Percentiles rank a stretch among this genome's conserved stretches.
Evolutionary conservation across 2,113 vertebrate species (phyloP).

Genomic region (Mellivora capensis): DNA sequence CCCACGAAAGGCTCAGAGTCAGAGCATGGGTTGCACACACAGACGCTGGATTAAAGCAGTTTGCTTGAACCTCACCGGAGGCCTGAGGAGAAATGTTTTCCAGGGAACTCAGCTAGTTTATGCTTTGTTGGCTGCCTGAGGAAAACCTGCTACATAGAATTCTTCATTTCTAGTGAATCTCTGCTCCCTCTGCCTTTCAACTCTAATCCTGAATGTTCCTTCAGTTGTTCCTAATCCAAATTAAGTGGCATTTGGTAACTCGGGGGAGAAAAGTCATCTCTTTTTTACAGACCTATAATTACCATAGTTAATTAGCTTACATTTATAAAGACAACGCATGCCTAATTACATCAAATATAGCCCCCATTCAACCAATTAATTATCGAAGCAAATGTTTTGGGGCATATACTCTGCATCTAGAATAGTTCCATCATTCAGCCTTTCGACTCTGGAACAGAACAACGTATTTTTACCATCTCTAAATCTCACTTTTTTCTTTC

Average conservation of each 20-base stretch:
- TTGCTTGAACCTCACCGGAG: accelerated
- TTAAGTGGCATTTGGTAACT: slow-evolving; percentile 40
- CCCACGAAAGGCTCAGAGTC: background rate
- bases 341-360: slow-evolving; percentile 34
- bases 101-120: background rate
- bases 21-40: no score
- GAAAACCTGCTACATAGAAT: background rate
- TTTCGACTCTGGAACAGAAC: background rate
- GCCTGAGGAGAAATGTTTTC: background rate
- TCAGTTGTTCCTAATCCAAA: slow-evolving; percentile 10
- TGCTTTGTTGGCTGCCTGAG: background rate
- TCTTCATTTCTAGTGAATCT: background rate
- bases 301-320: slow-evolving; percentile 32
- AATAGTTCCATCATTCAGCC: background rate
- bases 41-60: background rate
- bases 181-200: background rate
- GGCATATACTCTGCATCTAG: background rate
- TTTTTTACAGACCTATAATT: background rate
- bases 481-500: background rate
- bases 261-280: slow-evolving; percentile 27
- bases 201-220: background rate
- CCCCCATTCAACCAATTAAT: background rate
- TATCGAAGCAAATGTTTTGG: background rate
- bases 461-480: background rate
- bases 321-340: slow-evolving; percentile 42